These are phyloP conservation scores for Botia kubotai DNA, from an alignment of 2,797 vertebrate genomes.

Conservation along the genomic window DNA sequence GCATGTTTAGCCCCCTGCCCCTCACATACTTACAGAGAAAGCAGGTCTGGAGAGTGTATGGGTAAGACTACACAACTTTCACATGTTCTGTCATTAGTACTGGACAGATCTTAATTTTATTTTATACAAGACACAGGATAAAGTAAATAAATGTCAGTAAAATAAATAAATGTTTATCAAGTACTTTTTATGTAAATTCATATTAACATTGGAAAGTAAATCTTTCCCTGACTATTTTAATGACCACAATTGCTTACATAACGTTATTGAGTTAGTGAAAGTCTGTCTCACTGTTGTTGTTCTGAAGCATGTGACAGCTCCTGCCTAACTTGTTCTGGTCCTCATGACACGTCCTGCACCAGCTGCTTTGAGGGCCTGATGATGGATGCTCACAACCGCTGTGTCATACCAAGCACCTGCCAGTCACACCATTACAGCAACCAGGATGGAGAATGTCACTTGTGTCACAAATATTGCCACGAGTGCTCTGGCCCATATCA, in stretches of 20 bases:
- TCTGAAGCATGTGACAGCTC: slow-evolving; percentile 84
- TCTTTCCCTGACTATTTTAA: not conserved
- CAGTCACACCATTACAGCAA: slow-evolving; percentile 75
- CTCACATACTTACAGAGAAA: slow-evolving; percentile 78
- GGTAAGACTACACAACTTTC: slow-evolving; percentile 72
- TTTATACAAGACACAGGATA: not conserved
- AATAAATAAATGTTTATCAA: too few species aligned
- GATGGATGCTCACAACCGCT: slow-evolving; percentile 69
- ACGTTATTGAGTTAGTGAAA: not conserved
- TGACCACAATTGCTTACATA: not conserved
- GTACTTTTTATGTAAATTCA: too few species aligned
- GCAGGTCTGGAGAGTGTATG: slow-evolving; percentile 76
- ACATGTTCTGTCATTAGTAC: not conserved
- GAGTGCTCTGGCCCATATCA: slow-evolving; percentile 82
- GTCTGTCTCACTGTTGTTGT: slow-evolving; percentile 13
- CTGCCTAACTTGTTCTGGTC: slow-evolving; percentile 83
- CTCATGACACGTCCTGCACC: slow-evolving; percentile 74
- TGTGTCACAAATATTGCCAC: slow-evolving; percentile 86
- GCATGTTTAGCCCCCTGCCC: slow-evolving; percentile 81
- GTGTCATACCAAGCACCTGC: slow-evolving; percentile 73
- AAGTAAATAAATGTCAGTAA: too few species aligned
- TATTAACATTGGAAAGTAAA: not conserved
- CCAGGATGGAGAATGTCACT: slow-evolving; percentile 73
- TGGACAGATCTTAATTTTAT: not conserved
- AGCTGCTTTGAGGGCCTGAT: slow-evolving; percentile 78